Evolutionary conservation across 2,797 vertebrate genomes (phyloP).

Genomic region (Gallinago solitaria): DNA sequence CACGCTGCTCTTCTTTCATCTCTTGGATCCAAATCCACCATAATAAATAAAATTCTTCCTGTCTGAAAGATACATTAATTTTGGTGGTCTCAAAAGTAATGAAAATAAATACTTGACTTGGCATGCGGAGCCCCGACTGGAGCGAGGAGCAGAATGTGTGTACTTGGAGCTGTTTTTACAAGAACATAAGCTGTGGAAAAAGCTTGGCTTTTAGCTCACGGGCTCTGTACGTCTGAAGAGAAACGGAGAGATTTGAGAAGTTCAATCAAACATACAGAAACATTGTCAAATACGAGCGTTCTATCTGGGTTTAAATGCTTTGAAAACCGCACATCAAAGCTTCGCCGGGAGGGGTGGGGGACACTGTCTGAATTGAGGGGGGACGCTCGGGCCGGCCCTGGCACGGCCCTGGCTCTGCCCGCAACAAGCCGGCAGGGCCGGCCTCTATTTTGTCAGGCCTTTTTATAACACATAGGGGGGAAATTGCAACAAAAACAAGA

Average conservation of each 20-base stretch:
- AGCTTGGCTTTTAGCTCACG: constrained; percentile 36
- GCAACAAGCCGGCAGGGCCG: neutral
- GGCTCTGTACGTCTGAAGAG: neutral
- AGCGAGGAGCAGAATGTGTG: constrained; percentile 71
- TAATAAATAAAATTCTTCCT: constrained; percentile 79
- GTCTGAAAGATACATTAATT: constrained; percentile 79
- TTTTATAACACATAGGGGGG: neutral
- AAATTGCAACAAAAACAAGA: neutral
- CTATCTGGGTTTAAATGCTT: neutral
- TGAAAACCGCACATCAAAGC: neutral
- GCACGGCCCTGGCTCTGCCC: neutral
- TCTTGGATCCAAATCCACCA: constrained; percentile 71
- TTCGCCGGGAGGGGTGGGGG: neutral
- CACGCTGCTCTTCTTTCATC: constrained; percentile 70
- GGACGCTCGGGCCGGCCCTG: neutral
- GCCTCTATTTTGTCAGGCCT: neutral
- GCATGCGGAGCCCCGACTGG: constrained; percentile 55
- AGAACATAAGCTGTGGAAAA: constrained; percentile 73
- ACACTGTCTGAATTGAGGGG: neutral
- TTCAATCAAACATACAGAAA: constrained; percentile 46
- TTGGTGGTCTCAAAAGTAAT: constrained; percentile 76
- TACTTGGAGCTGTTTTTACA: constrained; percentile 74
- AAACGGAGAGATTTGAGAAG: constrained; percentile 32
- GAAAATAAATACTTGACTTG: constrained; percentile 78
- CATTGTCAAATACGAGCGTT: neutral